These are phyloP conservation scores for Synergus japonicus DNA, from an alignment of 2,888 invertebrate species.

Conservation along the genomic window DNA sequence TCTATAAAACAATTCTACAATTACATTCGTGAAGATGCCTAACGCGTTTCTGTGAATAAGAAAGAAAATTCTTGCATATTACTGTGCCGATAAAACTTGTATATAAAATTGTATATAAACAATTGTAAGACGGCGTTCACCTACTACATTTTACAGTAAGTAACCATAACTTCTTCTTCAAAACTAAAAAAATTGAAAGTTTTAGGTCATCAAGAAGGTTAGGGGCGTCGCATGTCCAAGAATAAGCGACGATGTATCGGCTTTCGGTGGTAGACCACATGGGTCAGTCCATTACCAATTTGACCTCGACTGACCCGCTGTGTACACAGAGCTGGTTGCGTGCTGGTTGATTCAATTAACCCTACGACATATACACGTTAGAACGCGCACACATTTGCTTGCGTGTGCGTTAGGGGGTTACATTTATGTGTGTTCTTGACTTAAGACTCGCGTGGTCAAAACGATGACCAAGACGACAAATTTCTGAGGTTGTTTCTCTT, in stretches of 20 bases:
- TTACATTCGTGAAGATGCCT: not conserved
- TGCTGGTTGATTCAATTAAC: conserved; percentile 75
- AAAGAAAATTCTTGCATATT: not conserved
- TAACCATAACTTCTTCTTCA: not conserved
- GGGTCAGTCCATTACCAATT: conserved; percentile 72
- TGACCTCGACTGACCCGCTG: conserved; percentile 73
- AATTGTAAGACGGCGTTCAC: not conserved
- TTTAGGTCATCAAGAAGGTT: conserved; percentile 21
- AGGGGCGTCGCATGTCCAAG: conserved; percentile 7
- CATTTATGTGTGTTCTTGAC: not conserved
- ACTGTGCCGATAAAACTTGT: not conserved
- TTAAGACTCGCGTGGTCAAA: conserved; percentile 23
- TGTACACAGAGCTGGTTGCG: conserved; percentile 70
- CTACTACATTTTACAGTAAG: not conserved
- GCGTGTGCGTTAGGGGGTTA: not conserved
- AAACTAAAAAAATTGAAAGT: not conserved
- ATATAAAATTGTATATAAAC: too few species aligned
- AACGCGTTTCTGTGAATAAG: not conserved
- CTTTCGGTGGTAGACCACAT: conserved; percentile 38
- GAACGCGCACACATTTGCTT: conserved; percentile 12
- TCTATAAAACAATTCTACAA: not conserved
- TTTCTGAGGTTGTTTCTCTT: conserved; percentile 6
- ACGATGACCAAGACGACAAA: conserved; percentile 22
- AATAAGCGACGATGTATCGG: conserved; percentile 27
- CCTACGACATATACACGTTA: conserved; percentile 63